phyloP scores from a whole-genome alignment of 92 coral and sea anemone species.

The Bergia puertoricense region DNA sequence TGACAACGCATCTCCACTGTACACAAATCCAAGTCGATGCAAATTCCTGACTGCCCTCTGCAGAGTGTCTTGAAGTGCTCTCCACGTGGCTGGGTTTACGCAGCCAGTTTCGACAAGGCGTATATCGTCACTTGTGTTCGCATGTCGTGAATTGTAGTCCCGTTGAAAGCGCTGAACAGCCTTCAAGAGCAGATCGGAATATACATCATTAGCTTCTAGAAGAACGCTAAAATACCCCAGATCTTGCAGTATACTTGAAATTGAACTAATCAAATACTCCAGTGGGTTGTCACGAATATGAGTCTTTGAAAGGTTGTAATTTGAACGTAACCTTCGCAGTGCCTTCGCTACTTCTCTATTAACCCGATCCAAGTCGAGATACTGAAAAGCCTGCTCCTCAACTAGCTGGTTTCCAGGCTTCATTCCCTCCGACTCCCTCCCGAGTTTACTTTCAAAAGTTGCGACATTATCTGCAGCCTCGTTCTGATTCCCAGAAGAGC shows the following conservation, averaged over 20 bases:
- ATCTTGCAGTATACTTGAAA: slow-evolving; percentile 40
- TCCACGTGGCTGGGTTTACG: slow-evolving; percentile 65
- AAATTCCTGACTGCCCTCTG: slow-evolving; percentile 35
- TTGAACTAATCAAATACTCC: slow-evolving; percentile 42
- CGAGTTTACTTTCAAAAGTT: not conserved
- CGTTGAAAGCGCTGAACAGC: slow-evolving; percentile 72
- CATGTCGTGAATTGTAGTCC: slow-evolving; percentile 56
- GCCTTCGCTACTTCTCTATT: slow-evolving; percentile 15
- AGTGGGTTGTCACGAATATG: slow-evolving; percentile 6
- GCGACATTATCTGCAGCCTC: slow-evolving; percentile 5
- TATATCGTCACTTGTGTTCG: not conserved
- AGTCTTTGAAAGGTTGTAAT: slow-evolving; percentile 26
- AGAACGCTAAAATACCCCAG: slow-evolving; percentile 68
- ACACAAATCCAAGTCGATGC: slow-evolving; percentile 53
- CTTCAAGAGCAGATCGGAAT: slow-evolving; percentile 58
- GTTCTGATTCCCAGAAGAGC: not conserved
- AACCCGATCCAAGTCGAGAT: slow-evolving; percentile 11
- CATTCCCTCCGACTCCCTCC: not conserved
- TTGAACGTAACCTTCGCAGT: slow-evolving; percentile 18
- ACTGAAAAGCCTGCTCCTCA: not conserved
- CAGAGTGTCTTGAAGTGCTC: slow-evolving; percentile 50
- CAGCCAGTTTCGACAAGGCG: slow-evolving; percentile 61
- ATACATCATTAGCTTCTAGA: slow-evolving; percentile 46
- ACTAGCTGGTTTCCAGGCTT: not conserved
- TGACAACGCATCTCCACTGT: slow-evolving; percentile 44